Conservation (phyloP, 2,797 vertebrate genomes). For the Onychomys torridus region DNA sequence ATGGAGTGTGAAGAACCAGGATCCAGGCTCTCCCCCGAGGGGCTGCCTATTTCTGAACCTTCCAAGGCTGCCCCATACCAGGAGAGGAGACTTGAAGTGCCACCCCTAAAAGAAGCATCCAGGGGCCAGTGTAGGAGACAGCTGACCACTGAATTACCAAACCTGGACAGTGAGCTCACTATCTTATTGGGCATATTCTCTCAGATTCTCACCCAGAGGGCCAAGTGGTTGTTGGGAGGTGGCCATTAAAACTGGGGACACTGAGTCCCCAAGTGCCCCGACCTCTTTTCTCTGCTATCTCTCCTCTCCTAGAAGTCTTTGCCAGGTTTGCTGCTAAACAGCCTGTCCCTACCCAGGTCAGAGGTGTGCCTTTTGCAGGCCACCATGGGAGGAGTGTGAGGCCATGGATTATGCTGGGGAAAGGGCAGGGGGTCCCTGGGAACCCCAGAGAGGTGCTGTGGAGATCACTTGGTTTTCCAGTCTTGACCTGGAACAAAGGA, state of each 20-base stretch:
- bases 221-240: not conserved
- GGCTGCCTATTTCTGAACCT: not conserved
- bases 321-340: not conserved
- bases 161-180: not conserved
- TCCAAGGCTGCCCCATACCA: not conserved
- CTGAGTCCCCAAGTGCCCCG: not conserved
- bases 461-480: not conserved
- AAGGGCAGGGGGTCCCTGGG: not conserved
- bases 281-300: not conserved
- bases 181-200: not conserved
- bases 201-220: not conserved
- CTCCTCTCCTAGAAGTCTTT: not conserved
- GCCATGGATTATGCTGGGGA: not conserved
- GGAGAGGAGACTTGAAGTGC: not conserved
- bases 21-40: fast-evolving
- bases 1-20: not conserved
- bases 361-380: not conserved
- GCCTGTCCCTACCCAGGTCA: not conserved
- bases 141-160: not conserved
- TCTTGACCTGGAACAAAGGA: not conserved
- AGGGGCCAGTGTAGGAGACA: not conserved
- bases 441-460: not conserved
- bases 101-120: not conserved
- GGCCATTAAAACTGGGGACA: not conserved
- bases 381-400: not conserved